These are phyloP conservation scores for Leptonema lineaticorne DNA, from an alignment of 1,140 invertebrate genomes.

Conservation along the genomic window DNA sequence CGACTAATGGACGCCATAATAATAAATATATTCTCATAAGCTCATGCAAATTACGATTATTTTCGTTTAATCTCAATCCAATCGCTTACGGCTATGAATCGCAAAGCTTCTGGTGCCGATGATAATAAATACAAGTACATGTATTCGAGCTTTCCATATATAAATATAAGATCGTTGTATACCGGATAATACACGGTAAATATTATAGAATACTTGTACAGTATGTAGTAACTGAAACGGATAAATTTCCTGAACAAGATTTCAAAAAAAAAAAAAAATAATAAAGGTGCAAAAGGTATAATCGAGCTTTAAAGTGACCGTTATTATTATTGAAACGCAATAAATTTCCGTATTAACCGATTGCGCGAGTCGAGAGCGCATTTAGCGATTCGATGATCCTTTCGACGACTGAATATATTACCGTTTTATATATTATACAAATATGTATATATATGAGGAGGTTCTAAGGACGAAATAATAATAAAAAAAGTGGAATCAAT, in stretches of 20 bases:
- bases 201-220: not conserved
- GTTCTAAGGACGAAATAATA: too few relatives aligned
- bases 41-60: not conserved
- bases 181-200: not conserved
- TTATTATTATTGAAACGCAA: slow-evolving; percentile 17
- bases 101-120: not conserved
- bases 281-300: not conserved
- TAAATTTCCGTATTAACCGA: slow-evolving; percentile 12
- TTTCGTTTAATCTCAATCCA: not conserved
- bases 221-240: not conserved
- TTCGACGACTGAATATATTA: too few relatives aligned
- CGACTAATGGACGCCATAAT: not conserved
- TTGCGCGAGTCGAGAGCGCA: not conserved
- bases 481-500: too few relatives aligned
- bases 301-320: not conserved
- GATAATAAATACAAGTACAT: not conserved
- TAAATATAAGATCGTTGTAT: too few relatives aligned
- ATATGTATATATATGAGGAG: too few relatives aligned
- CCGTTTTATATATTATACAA: too few relatives aligned
- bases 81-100: not conserved
- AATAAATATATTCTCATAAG: not conserved
- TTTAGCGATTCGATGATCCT: too few relatives aligned
- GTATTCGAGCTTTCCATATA: not conserved
- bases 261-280: not conserved
- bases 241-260: not conserved